Base-by-base conservation (phyloP, 2,888 invertebrate species). In the Diploptera punctata region DNA sequence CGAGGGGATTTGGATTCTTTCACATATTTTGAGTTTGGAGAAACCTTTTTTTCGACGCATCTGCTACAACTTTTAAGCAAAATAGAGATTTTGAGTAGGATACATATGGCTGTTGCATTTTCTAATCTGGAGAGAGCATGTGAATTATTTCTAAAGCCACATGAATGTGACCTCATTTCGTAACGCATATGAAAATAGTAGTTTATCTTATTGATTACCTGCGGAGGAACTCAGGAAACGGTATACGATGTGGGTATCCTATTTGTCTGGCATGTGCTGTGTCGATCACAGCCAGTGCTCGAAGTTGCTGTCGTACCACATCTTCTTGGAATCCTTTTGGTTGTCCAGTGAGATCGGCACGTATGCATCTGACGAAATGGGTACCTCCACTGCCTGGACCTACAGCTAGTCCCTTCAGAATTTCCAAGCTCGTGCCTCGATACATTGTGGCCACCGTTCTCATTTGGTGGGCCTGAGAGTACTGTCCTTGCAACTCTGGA, bases 311-410 rank as follows among this genome's bases (percentile, higher is more conserved):
- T 70, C 89, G 88, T 1, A 95, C 90, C 44, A 94, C 88, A 80
- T 93, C 93, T 16, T 87, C 84, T 67, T 83, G 81, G 76, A 89
- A 88, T 72, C 88, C 90, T 24, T 86, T 84, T 0, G 92, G 90
- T 74, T 87, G 87, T 71, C 90, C 89, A 75, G 90, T 89, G 67
- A 94, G 86, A 82, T 96, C 93, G 1, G 95, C 89, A 76, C 96
- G 87, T 38, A 98, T 86, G 81, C 98, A 98, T 74, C 95, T 88
- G n/a, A 98, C 91, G 81, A 96, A 97, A 82, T 97, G 94, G 0
- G 93, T 91, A 10, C 91, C 90, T 3, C 89, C 88, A 21, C 90
- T 87, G 74, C 89, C 87, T 38, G 89, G 87, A 77, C 90, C 92
- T 67, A 88, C 83, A 13, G 95, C 92, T 72, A 97, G 86, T 79